These are phyloP conservation scores for Phaedon cochleariae DNA, from an alignment of 2,888 invertebrate genomes.

Conservation along the genomic window DNA sequence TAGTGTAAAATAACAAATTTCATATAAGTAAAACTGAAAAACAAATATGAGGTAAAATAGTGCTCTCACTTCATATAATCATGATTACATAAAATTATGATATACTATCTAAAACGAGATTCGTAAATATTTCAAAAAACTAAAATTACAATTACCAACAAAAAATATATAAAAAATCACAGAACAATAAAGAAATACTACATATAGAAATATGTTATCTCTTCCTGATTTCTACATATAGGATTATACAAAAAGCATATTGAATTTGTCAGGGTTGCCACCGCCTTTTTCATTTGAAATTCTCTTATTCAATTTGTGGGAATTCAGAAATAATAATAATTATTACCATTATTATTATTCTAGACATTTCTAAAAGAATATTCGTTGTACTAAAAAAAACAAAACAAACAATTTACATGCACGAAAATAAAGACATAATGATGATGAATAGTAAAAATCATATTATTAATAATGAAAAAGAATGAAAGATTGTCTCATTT, in stretches of 20 bases:
- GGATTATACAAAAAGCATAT: not conserved
- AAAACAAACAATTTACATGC: too few relatives aligned
- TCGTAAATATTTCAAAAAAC: conserved; percentile 35
- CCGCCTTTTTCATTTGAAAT: too few relatives aligned
- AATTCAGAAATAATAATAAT: too few relatives aligned
- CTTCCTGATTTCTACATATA: not conserved
- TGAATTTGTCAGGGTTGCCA: not conserved
- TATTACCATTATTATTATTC: too few relatives aligned
- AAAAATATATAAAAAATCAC: conserved; percentile 26
- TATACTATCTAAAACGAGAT: conserved; percentile 27
- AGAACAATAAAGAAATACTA: conserved; percentile 19
- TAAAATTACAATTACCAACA: conserved; percentile 23
- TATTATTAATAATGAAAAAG: too few relatives aligned
- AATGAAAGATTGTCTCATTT: too few relatives aligned
- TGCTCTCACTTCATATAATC: conserved; percentile 2
- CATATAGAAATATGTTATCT: not conserved
- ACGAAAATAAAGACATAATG: too few relatives aligned
- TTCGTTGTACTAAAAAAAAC: too few relatives aligned
- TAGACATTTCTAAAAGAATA: too few relatives aligned
- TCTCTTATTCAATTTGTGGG: too few relatives aligned
- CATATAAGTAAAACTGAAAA: conserved; percentile 15
- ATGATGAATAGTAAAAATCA: too few relatives aligned
- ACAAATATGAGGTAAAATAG: conserved; percentile 12
- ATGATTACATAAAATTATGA: not conserved
- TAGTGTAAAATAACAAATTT: conserved; percentile 17